phyloP scores from a whole-genome alignment of 2,888 invertebrate species.

The Lissonota sp. region DNA sequence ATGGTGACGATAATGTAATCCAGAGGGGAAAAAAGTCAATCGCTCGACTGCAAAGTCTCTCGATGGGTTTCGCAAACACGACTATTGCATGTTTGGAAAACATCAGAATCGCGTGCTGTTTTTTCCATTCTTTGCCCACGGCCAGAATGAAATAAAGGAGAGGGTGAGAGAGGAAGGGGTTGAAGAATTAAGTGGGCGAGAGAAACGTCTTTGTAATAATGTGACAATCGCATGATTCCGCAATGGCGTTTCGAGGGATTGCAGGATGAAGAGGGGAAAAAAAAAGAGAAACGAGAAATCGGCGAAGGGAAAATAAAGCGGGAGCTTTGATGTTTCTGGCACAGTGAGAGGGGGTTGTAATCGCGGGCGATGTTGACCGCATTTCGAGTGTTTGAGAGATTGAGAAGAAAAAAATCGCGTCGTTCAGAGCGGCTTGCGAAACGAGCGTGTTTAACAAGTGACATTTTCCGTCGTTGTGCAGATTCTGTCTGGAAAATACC shows the following conservation, averaged over 20 bases:
- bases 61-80: slow-evolving; percentile 6
- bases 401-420: neutral
- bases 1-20: too few species aligned
- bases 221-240: slow-evolving; percentile 58
- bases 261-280: neutral
- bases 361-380: slow-evolving; percentile 51
- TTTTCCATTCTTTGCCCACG: neutral
- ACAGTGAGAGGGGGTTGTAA: slow-evolving; percentile 40
- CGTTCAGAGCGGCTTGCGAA: neutral
- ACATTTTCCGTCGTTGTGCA: slow-evolving; percentile 13
- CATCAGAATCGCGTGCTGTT: slow-evolving; percentile 39
- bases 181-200: slow-evolving; percentile 11
- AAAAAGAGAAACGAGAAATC: slow-evolving; percentile 3
- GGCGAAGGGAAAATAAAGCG: neutral
- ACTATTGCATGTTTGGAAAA: slow-evolving; percentile 8
- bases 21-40: too few species aligned
- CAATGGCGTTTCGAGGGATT: slow-evolving; percentile 34
- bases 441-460: slow-evolving; percentile 49
- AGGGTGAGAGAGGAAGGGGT: slow-evolving; percentile 19
- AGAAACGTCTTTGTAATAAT: slow-evolving; percentile 43
- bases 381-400: slow-evolving; percentile 43
- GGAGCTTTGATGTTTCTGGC: slow-evolving; percentile 42
- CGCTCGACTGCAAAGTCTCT: neutral
- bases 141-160: neutral
- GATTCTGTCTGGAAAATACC: too few species aligned